Evolutionary conservation across 2,888 invertebrate genomes (phyloP), one percentile per base, ranked within the genome.

Genomic region (Hemistola chrysoprasaria): DNA sequence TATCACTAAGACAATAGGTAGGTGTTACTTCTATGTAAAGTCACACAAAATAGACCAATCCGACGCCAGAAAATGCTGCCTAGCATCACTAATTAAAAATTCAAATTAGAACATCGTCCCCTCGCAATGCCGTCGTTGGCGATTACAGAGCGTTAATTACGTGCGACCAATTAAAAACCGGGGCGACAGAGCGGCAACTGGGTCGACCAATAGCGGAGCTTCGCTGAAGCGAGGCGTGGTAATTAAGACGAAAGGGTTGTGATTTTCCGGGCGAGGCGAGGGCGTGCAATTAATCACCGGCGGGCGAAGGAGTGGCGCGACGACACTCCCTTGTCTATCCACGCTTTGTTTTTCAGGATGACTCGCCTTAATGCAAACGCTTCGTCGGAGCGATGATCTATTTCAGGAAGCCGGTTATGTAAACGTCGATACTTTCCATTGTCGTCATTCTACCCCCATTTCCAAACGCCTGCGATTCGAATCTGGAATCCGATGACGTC

Each of bases 161-260:
- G 56, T 50, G 62, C 76, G 78, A 78, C 87, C 87, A 87, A 88
- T 87, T 88, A 87, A 83, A 84, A 72, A 55, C 61, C 64, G 71
- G 71, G 72, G 80, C 77, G 81, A 76, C 70, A 70, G 62, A 65
- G 71, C 73, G 70, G 62, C 62, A 64, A 65, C 43, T 40, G 34
- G 33, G 36, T 50, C 66, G 62, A 58, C 88, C 87, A 86, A 85
- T 86, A 55, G 73, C 65, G 62, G 64, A 54, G 65, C 78, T 66
- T 56, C 65, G 60, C 84, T 83, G 81, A 81, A 81, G 69, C 78
- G 63, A 80, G 86, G 83, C 85, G 88, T 83, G 82, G 87, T 88
- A 88, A 88, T 88, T 88, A 88, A 85, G 74, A 84, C 71, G 71
- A 85, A 88, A 87, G 88, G 88, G 88, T 88, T 87, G 82, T 65